phyloP scores from a whole-genome alignment of 2,888 invertebrate genomes.

The Erynnis tages region DNA sequence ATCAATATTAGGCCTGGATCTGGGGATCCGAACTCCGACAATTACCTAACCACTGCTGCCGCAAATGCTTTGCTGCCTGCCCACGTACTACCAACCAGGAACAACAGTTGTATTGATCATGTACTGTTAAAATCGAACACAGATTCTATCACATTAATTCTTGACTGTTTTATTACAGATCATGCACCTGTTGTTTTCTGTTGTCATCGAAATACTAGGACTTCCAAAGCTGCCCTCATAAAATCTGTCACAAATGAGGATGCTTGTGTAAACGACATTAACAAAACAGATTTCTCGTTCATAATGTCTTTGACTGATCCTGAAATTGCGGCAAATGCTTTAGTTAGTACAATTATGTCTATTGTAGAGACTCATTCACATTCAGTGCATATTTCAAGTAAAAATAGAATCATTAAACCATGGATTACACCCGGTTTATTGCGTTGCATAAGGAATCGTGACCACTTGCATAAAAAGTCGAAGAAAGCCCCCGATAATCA shows the following conservation, averaged over 20 bases:
- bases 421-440: too few species aligned
- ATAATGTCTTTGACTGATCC: neutral
- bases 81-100: neutral
- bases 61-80: conserved; percentile 7
- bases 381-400: neutral
- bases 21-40: neutral
- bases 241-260: neutral
- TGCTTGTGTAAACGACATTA: conserved; percentile 5
- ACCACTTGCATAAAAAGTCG: neutral
- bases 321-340: neutral
- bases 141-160: too few species aligned
- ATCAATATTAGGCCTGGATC: conserved; percentile 1
- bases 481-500: neutral
- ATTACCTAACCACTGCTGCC: neutral
- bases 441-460: neutral
- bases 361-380: neutral
- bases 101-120: conserved; percentile 2
- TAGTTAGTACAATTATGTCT: neutral
- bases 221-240: neutral
- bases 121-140: conserved; percentile 5
- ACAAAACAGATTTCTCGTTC: neutral
- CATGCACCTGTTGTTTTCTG: conserved; percentile 8
- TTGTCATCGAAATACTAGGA: neutral
- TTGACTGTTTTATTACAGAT: conserved; percentile 10
- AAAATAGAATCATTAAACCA: neutral